phyloP scores from a whole-genome alignment of 2,113 vertebrate species.

The Aphelocoma coerulescens region DNA sequence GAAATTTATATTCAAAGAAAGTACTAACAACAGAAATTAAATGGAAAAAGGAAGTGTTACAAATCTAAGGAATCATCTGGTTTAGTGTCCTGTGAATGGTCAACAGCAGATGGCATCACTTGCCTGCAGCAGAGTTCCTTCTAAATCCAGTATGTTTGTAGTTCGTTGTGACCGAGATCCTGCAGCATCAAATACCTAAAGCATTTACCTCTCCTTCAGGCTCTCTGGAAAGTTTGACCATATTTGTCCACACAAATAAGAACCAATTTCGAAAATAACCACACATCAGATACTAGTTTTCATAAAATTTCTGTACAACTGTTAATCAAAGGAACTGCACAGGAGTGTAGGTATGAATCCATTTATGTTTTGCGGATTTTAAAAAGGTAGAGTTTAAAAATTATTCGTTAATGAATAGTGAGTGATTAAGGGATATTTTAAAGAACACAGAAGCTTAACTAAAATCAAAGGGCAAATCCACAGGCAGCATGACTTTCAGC shows the following conservation, averaged over 20 bases:
- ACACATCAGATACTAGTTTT: not conserved
- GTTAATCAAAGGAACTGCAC: not conserved
- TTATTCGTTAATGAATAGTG: not conserved
- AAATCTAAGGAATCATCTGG: not conserved
- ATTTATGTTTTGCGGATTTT: not conserved
- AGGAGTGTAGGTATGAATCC: not conserved
- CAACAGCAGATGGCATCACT: slow-evolving; percentile 28
- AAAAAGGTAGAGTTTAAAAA: not conserved
- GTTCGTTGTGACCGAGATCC: not conserved
- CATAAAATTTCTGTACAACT: not conserved
- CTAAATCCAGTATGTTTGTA: not conserved
- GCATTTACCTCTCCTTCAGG: not conserved
- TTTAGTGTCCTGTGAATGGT: not conserved
- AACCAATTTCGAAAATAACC: not conserved
- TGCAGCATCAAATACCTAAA: not conserved
- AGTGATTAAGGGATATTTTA: not conserved
- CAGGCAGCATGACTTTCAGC: not conserved
- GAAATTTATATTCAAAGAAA: not conserved
- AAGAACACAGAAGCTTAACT: not conserved
- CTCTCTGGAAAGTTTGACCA: not conserved
- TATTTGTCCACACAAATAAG: not conserved
- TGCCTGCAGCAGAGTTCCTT: not conserved
- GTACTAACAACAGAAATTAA: not conserved
- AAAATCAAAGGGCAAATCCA: not conserved
- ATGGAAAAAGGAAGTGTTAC: not conserved